phyloP scores from a whole-genome alignment of 2,113 vertebrate genomes.

The Cacatua alba region DNA sequence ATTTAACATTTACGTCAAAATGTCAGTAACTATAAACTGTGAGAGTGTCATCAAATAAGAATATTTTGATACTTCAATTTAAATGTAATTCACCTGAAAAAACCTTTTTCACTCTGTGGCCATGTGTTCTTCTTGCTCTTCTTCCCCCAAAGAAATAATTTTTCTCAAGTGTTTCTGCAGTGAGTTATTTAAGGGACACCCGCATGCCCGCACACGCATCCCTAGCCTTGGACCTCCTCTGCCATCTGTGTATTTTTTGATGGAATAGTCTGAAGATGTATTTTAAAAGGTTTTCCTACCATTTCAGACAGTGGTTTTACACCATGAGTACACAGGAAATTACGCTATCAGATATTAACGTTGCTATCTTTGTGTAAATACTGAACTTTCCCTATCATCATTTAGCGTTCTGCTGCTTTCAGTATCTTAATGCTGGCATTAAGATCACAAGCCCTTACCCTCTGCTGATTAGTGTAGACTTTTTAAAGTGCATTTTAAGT shows the following conservation, averaged over 20 bases:
- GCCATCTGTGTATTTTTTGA: constrained; percentile 65
- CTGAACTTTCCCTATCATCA: constrained; percentile 48
- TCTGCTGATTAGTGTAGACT: constrained; percentile 75
- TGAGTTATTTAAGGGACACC: constrained; percentile 18
- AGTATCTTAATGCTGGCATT: constrained; percentile 95
- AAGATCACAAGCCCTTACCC: constrained; percentile 80
- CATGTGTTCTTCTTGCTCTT: neutral
- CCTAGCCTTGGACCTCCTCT: constrained; percentile 42
- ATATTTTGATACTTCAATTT: constrained; percentile 47
- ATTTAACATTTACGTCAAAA: constrained; percentile 39
- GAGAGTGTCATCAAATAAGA: constrained; percentile 32
- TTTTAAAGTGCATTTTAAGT: constrained; percentile 83
- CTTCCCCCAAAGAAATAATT: neutral
- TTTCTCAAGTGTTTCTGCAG: constrained; percentile 24
- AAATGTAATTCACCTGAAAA: constrained; percentile 22
- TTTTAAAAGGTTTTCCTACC: constrained; percentile 65
- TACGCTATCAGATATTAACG: constrained; percentile 46
- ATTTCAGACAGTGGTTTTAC: constrained; percentile 63
- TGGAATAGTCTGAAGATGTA: constrained; percentile 60
- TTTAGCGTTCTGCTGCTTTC: constrained; percentile 74
- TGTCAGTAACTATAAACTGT: constrained; percentile 46
- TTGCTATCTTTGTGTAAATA: constrained; percentile 75
- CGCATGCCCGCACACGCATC: neutral
- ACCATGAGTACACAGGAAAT: constrained; percentile 67
- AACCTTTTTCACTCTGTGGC: constrained; percentile 13